These are phyloP conservation scores for Anthoscopus minutus DNA, from an alignment of 2,113 vertebrate genomes.

Conservation along the genomic window DNA sequence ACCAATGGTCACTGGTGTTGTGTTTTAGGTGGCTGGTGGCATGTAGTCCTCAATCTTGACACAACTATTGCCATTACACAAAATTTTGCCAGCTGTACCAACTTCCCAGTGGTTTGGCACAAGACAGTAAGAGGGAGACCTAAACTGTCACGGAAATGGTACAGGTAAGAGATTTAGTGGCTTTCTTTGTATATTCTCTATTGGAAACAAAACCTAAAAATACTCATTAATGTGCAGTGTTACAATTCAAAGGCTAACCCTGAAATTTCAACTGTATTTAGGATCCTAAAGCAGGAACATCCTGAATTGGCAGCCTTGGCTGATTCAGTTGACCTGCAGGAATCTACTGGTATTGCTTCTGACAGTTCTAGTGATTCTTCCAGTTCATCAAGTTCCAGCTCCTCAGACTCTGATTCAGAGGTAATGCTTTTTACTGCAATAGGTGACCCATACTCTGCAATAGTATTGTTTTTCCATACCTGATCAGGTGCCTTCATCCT, in stretches of 20 bases:
- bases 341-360: slow-evolving; percentile 94
- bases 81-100: slow-evolving; percentile 95
- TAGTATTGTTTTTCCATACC: background rate
- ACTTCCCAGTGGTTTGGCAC: slow-evolving; percentile 99
- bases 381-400: slow-evolving; percentile 93
- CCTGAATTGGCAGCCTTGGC: slow-evolving; percentile 89
- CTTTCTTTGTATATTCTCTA: background rate
- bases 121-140: slow-evolving; percentile 96
- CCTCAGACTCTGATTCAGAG: slow-evolving; percentile 90
- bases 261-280: background rate
- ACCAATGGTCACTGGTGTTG: background rate
- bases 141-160: slow-evolving; percentile 97
- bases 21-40: slow-evolving; percentile 95
- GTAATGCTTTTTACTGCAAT: slow-evolving; percentile 55
- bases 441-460: background rate
- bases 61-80: slow-evolving; percentile 94
- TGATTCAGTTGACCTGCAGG: slow-evolving; percentile 93
- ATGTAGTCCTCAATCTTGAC: slow-evolving; percentile 95
- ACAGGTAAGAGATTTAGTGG: slow-evolving; percentile 77
- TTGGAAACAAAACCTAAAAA: background rate
- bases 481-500: background rate
- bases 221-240: fast-evolving
- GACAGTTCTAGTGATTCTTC: slow-evolving; percentile 98
- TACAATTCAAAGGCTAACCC: background rate
- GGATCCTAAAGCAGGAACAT: slow-evolving; percentile 87